These are phyloP conservation scores for Orestias chungarensis DNA, from an alignment of 2,797 vertebrate genomes.

Conservation along the genomic window DNA sequence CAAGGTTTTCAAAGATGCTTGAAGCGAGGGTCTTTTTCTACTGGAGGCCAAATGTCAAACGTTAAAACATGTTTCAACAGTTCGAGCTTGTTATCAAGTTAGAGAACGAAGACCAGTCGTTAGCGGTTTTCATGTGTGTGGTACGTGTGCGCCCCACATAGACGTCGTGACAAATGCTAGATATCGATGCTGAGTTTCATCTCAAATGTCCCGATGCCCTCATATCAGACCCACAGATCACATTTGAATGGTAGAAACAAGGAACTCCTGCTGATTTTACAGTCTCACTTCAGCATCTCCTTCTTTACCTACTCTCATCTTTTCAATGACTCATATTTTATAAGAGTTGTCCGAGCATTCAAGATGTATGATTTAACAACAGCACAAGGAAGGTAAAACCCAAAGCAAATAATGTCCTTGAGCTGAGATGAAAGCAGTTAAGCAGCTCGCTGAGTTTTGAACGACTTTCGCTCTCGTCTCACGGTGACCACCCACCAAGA, in stretches of 20 bases:
- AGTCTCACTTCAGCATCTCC: slow-evolving; percentile 39
- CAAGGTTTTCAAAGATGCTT: slow-evolving; percentile 28
- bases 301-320: slow-evolving; percentile 11
- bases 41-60: slow-evolving; percentile 73
- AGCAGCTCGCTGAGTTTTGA: slow-evolving; percentile 64
- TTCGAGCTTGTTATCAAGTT: slow-evolving; percentile 73
- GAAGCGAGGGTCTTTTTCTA: slow-evolving; percentile 33
- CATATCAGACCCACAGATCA: slow-evolving; percentile 26
- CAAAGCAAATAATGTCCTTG: slow-evolving; percentile 59
- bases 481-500: slow-evolving; percentile 71
- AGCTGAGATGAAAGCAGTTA: slow-evolving; percentile 70
- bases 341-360: slow-evolving; percentile 34
- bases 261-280: slow-evolving; percentile 44
- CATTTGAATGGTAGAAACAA: slow-evolving; percentile 21
- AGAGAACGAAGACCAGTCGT: slow-evolving; percentile 56
- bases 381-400: slow-evolving; percentile 43
- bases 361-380: slow-evolving; percentile 24
- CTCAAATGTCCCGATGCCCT: slow-evolving; percentile 30
- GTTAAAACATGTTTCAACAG: slow-evolving; percentile 73
- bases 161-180: slow-evolving; percentile 32
- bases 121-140: slow-evolving; percentile 42
- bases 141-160: slow-evolving; percentile 2
- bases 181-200: slow-evolving; percentile 32
- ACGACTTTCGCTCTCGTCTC: slow-evolving; percentile 52
- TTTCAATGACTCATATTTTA: slow-evolving; percentile 7